Evolutionary conservation across 1,140 invertebrate genomes (phyloP).

Genomic region (Diabrotica undecimpunctata): DNA sequence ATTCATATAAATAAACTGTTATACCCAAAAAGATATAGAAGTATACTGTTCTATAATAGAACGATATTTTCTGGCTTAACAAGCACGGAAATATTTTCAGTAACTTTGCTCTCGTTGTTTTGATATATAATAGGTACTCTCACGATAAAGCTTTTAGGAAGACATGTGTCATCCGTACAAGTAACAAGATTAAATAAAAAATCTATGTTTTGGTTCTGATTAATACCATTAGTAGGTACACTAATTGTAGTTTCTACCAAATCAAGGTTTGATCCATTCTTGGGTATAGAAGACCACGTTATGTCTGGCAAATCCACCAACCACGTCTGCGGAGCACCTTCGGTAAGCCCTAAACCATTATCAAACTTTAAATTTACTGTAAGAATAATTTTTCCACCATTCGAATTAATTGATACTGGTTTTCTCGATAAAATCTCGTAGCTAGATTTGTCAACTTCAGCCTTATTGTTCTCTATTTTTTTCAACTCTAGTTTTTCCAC

Average conservation of each 20-base stretch:
- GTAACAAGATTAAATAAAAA: constrained; percentile 49
- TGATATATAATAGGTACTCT: constrained; percentile 26
- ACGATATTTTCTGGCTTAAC: too few relatives aligned
- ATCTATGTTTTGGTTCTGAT: constrained; percentile 35
- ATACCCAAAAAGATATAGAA: too few relatives aligned
- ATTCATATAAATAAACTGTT: too few relatives aligned
- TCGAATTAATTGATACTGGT: constrained; percentile 49
- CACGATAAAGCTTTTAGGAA: constrained; percentile 48
- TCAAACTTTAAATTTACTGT: constrained; percentile 50
- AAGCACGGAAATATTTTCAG: constrained; percentile 21
- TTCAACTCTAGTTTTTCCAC: constrained; percentile 51
- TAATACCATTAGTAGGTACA: constrained; percentile 38
- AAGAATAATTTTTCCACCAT: constrained; percentile 50
- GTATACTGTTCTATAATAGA: too few relatives aligned
- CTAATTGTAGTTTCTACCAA: constrained; percentile 45
- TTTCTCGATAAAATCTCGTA: constrained; percentile 49
- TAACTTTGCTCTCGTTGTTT: constrained; percentile 14
- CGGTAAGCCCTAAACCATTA: constrained; percentile 59
- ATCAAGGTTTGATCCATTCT: constrained; percentile 41
- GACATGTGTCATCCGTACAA: constrained; percentile 50
- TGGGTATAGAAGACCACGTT: constrained; percentile 42
- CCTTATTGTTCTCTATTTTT: constrained; percentile 41
- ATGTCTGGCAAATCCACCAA: constrained; percentile 41
- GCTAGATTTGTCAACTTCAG: constrained; percentile 46
- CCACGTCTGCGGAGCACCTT: constrained; percentile 66